A percentile compares a stretch with the other conserved stretches of the same genome.
These are phyloP conservation scores for Trichogramma evanescens DNA, from an alignment of 2,888 invertebrate genomes.

Conservation along the genomic window DNA sequence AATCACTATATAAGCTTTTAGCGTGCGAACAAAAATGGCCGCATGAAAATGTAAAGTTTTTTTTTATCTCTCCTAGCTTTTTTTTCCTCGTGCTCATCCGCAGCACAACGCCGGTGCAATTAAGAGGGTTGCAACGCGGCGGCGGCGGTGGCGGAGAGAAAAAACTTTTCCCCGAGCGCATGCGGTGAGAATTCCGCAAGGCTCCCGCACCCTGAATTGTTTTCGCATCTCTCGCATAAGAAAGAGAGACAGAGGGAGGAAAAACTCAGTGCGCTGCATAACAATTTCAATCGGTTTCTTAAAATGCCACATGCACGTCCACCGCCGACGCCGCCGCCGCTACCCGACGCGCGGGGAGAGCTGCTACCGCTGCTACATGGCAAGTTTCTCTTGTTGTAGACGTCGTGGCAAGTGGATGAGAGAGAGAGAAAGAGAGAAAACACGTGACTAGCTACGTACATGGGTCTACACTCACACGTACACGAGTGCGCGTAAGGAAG, in stretches of 20 bases:
- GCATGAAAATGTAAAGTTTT: too few species aligned
- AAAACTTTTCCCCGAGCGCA: too few species aligned
- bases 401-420: background rate
- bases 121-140: too few species aligned
- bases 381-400: background rate
- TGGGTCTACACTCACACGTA: background rate
- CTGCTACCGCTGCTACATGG: too few species aligned
- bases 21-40: too few species aligned
- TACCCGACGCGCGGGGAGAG: conserved; percentile 6
- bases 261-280: conserved; percentile 19
- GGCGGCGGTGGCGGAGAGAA: too few species aligned
- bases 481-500: background rate
- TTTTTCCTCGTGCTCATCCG: too few species aligned
- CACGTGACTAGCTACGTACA: conserved; percentile 21
- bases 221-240: background rate
- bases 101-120: too few species aligned
- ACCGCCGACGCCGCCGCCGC: conserved; percentile 6
- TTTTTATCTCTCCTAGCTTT: too few species aligned
- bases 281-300: conserved; percentile 24
- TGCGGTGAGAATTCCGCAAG: too few species aligned
- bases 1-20: too few species aligned
- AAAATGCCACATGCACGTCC: conserved; percentile 23
- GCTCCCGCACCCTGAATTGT: too few species aligned
- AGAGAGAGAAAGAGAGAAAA: conserved; percentile 1
- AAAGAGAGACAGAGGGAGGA: conserved; percentile 1